Percentiles rank a stretch among this genome's conserved stretches.
These are phyloP conservation scores for Lycopodina hypogea DNA, from an alignment of 37 sponge, comb jelly and placozoan genomes.

Conservation along the genomic window DNA sequence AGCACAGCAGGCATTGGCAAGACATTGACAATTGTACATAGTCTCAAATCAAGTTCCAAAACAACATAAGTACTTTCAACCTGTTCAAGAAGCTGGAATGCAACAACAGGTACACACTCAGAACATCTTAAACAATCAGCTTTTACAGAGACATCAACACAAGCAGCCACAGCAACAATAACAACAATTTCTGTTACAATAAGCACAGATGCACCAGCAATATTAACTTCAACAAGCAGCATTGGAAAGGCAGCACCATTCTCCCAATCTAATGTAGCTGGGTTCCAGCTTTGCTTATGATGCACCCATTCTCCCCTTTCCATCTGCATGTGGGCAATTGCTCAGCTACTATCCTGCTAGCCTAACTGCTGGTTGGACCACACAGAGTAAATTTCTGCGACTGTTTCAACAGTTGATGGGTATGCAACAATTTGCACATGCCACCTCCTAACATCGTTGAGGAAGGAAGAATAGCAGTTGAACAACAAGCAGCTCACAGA, in stretches of 20 bases:
- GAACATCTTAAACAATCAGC: neutral
- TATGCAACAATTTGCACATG: neutral
- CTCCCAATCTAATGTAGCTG: neutral
- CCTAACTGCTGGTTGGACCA: neutral
- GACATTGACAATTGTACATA: neutral
- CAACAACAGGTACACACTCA: conserved; percentile 19
- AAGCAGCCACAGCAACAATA: neutral
- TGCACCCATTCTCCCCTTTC: neutral
- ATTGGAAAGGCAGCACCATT: too few species aligned
- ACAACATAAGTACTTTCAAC: conserved; percentile 9
- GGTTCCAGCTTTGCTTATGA: neutral
- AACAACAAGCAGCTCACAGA: neutral
- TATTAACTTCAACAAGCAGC: conserved; percentile 22
- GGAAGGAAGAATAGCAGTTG: too few species aligned
- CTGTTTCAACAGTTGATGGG: neutral
- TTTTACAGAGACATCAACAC: neutral
- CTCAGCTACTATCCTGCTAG: neutral
- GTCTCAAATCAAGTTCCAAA: neutral
- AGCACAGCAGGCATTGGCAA: neutral
- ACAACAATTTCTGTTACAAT: neutral
- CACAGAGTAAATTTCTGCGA: neutral
- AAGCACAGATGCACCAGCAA: conserved; percentile 30
- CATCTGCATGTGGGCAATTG: too few species aligned
- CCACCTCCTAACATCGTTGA: too few species aligned
- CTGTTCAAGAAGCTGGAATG: neutral